Conservation (phyloP, 2,113 vertebrate species). For the Myrmecobius fasciatus region DNA sequence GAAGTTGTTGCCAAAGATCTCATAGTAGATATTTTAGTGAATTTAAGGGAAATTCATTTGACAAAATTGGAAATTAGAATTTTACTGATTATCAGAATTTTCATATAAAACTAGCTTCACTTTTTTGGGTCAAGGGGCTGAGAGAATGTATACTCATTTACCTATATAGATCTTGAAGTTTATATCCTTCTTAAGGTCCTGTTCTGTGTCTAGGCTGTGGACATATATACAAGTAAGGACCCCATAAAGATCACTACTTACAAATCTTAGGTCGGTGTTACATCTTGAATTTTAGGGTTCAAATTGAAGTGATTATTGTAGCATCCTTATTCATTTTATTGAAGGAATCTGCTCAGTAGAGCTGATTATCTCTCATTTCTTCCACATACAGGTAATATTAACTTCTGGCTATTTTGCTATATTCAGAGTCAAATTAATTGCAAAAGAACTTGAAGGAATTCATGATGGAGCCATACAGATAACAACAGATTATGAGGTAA, state of each 20-base stretch:
- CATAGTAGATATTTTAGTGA: background rate
- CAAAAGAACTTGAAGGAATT: conserved; percentile 93
- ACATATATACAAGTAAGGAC: background rate
- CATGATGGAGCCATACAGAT: conserved; percentile 97
- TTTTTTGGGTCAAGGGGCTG: background rate
- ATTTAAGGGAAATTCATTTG: background rate
- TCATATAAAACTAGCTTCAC: background rate
- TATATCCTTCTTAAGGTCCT: background rate
- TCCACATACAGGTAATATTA: conserved; percentile 88
- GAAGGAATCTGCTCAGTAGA: conserved; percentile 2
- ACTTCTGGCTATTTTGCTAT: conserved; percentile 95
- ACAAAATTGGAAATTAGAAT: background rate
- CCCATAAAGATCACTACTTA: background rate
- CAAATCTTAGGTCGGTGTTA: background rate
- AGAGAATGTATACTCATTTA: background rate
- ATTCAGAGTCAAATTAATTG: conserved; percentile 93
- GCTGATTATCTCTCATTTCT: conserved; percentile 54
- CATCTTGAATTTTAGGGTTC: background rate
- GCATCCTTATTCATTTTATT: conserved; percentile 32
- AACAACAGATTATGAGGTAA: conserved; percentile 97
- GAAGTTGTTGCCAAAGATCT: background rate
- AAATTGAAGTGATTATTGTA: background rate
- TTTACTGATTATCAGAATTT: background rate
- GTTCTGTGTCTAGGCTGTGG: background rate
- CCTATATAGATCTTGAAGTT: too few relatives aligned